Base-by-base conservation (phyloP, 2,797 vertebrate genomes). In the Myripristis jacobus region DNA sequence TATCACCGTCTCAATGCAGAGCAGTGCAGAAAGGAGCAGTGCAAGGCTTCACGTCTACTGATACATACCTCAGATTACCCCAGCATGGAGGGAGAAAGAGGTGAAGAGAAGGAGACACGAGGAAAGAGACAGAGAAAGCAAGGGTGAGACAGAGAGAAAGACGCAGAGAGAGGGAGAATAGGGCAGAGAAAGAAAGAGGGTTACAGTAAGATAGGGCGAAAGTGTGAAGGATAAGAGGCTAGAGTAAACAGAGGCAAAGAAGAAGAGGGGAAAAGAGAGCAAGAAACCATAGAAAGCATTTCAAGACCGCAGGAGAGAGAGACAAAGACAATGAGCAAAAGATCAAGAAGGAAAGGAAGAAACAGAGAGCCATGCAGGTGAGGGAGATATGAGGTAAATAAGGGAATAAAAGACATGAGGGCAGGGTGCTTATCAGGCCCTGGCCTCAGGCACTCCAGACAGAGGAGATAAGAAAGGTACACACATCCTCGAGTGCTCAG, bases 21-120 rank as follows among this genome's bases (percentile, higher is more conserved):
- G 72, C 66, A 86, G 79, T 67, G 79, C 58, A 70, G 79, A 88
- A 70, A n/a, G 18, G 71, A 65, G 86, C 78, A 43, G 68, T 82
- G 82, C 80, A 51, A 22, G 16, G 74, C 79, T 82, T 84, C 83
- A 87, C 68, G 78, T 89, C 77, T 50, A 77, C 83, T 53, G 87
- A 91, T 84, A 79, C 87, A 88, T 83, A 77, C 84, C 85, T 84
- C 77, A 86, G 90, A 93, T 92, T 91, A 91, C 75, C 78, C 61
- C 3, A 4, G 62, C 34, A 81, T 41, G 76, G 69, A 82, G 77
- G 69, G 62, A 70, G 66, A 31, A 46, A 59, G 73, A 43, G 21
- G 38, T n/a, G n/a, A n/a, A n/a, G n/a, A n/a, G 67, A 62, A 15
- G 31, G 64, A 63, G 46, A 4, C 34, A 31, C 15, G 19, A 4